Base-by-base conservation (phyloP, 2,113 vertebrate species). In the Aegotheles bennettii region DNA sequence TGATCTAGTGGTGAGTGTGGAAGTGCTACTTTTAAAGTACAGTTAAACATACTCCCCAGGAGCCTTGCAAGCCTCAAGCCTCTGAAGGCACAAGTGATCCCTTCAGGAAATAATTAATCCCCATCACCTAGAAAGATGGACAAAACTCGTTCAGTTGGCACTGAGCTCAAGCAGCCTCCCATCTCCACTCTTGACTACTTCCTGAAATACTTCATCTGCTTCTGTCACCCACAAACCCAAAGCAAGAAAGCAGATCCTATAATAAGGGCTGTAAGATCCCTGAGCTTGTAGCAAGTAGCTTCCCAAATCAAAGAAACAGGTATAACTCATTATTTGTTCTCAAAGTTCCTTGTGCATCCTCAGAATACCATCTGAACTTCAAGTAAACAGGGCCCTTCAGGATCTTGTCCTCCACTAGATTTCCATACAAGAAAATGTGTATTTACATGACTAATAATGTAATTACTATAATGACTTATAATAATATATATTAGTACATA, bases 371-470 rank as follows among this genome's bases (percentile, higher is more conserved):
- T 31, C 14, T 65, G 33, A 93, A 25, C 59, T 71, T 90, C 38
- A 93, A 67, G 50, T 38, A 90, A 93, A 87, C 0, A 69, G 8
- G 9, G 42, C 36, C 53, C 50, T 35, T 78, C 13, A 36, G 33
- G 47, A 94, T 65, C 42, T 67, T 82, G 29, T 53, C 53, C 23
- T 70, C 53, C 45, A 90, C 29, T 15, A 80, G 35, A 36, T 47
- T 90, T 87, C 50, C 54, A 90, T 45, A 87, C 67, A 89, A 89
- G 77, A 91, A 91, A 65, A 73, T 42, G 0, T 53, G 10, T 82
- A 57, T 93, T 95, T 87, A 90, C 48, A 71, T 85, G 15, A 87
- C 85, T 93, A 94, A 94, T 91, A 81, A 73, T 33, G n/a, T 79
- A 93, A 93, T 93, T 87, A 54, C 42, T 91, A 24, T 91, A 93